Base-by-base conservation (phyloP, 2,797 vertebrate genomes). In the Poeciliopsis gracilis region DNA sequence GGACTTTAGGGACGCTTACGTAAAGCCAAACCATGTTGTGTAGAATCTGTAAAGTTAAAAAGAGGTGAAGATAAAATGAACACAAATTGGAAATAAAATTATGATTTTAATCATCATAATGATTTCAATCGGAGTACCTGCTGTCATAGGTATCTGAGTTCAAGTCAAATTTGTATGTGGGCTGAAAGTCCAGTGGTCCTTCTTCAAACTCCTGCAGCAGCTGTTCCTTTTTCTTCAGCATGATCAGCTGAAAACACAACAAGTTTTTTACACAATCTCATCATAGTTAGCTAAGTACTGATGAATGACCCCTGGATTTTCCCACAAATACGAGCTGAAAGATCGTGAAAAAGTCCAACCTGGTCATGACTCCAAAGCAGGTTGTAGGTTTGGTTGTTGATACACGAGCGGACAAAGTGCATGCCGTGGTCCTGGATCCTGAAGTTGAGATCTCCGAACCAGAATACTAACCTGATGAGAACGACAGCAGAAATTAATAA, bases 371-470 rank as follows among this genome's bases (percentile, higher is more conserved):
- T 96, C 98, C 97, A 99, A 38, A 99, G 95, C 47, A 97, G 91
- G 72, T 53, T 91, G 94, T 96, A 97, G 75, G 86, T 93, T n/a
- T 90, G 93, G 78, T 91, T 94, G 66, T 90, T 95, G 84, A 99
- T 96, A 2, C 96, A 96, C 82, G 96, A 93, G 73, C 96, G 95
- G 51, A 99, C 93, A 89, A 98, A 98, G 88, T 97, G 96, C 84
- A 98, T 96, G 1, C 96, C 97, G 0, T 98, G 97, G 83, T 98
- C 98, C 74, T 97, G 95, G 15, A 99, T 98, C 46, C 98, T 93
- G 89, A 99, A 99, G 89, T 99, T 99, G 7, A 99, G 95, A 91
- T 99, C 98, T 73, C 98, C 98, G 71, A 99, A 97, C 97, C 97
- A 99, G 91, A 99, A 96, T 49, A 99, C 95, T 82, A 97, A 76